These are phyloP conservation scores for Reticulitermes speratus DNA, from an alignment of 1,140 invertebrate genomes.

Conservation along the genomic window DNA sequence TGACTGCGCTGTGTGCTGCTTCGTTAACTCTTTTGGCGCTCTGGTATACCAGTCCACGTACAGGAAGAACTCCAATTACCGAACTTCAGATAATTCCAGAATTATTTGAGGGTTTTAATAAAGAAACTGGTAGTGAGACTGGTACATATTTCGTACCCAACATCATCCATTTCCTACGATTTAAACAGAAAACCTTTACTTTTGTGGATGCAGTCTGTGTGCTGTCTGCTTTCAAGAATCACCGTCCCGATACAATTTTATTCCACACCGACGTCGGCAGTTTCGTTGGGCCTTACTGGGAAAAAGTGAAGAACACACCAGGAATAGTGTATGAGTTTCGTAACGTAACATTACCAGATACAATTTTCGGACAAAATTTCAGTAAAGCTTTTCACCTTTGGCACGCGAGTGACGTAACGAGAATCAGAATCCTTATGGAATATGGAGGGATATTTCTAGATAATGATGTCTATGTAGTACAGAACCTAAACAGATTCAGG, in stretches of 20 bases:
- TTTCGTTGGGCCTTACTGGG: neutral
- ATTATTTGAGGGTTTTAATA: neutral
- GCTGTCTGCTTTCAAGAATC: neutral
- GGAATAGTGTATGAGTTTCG: neutral
- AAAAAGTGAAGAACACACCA: neutral
- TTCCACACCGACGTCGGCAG: neutral
- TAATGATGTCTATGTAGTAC: constrained; percentile 44
- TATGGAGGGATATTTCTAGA: constrained; percentile 46
- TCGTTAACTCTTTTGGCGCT: neutral
- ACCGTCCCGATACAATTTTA: neutral
- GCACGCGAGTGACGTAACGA: constrained; percentile 42
- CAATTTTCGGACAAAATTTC: neutral
- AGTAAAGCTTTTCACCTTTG: constrained; percentile 35
- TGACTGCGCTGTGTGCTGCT: neutral
- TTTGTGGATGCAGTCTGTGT: neutral
- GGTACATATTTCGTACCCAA: neutral
- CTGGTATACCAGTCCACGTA: neutral
- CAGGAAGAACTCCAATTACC: neutral
- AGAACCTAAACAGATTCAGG: constrained; percentile 41
- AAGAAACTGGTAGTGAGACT: neutral
- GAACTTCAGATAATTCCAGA: neutral
- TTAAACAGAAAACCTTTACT: neutral
- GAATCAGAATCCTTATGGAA: constrained; percentile 41
- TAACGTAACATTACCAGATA: neutral
- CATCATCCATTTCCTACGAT: neutral